phyloP scores from a whole-genome alignment of 1,140 invertebrate genomes.

The Anastrepha obliqua region DNA sequence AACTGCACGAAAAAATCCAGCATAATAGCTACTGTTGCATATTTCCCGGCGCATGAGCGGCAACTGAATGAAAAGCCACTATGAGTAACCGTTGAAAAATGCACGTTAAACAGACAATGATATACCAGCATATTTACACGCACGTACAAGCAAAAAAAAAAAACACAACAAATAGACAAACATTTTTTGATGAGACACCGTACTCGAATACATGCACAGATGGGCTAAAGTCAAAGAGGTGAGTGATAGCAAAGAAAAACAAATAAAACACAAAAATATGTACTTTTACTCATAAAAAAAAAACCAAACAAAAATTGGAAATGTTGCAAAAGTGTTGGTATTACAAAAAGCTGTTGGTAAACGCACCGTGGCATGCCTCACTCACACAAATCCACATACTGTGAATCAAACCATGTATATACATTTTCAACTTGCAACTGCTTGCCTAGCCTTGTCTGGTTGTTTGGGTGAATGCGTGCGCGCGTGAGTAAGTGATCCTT shows the following conservation, averaged over 20 bases:
- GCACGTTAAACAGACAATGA: background rate
- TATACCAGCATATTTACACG: background rate
- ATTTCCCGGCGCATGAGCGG: background rate
- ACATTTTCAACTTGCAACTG: too few relatives aligned
- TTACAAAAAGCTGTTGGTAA: too few relatives aligned
- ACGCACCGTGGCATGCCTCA: too few relatives aligned
- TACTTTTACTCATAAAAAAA: background rate
- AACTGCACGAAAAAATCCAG: background rate
- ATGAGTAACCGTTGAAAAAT: slow-evolving; percentile 1
- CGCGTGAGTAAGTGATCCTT: background rate
- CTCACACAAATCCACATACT: too few relatives aligned
- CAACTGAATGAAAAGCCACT: background rate
- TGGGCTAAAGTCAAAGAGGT: background rate
- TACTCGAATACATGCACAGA: too few relatives aligned
- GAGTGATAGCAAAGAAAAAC: background rate
- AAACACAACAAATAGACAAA: too few relatives aligned
- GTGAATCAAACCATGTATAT: too few relatives aligned
- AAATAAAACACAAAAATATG: background rate
- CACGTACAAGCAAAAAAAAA: background rate
- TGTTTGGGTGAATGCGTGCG: background rate
- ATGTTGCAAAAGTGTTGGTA: too few relatives aligned
- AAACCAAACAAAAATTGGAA: background rate
- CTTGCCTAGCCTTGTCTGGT: too few relatives aligned
- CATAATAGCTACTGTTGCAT: slow-evolving; percentile 30
- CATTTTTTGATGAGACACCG: background rate